A percentile compares a stretch with the other conserved stretches of the same genome.
phyloP scores from a whole-genome alignment of 2,888 invertebrate species.

The Trichopoda pennipes region DNA sequence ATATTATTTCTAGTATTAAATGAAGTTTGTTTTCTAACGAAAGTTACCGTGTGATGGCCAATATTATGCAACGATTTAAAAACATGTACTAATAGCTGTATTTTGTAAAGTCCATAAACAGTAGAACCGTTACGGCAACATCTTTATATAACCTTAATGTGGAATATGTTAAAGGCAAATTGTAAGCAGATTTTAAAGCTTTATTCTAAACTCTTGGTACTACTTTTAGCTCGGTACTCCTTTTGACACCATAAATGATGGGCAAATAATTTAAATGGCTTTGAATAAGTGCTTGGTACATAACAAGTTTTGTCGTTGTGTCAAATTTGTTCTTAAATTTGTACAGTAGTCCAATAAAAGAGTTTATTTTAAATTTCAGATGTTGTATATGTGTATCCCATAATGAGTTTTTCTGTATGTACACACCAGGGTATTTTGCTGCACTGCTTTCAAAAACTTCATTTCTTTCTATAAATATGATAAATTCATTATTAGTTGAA shows the following conservation, averaged over 20 bases:
- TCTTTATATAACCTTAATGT: too few species aligned
- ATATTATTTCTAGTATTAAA: too few species aligned
- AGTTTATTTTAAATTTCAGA: not conserved
- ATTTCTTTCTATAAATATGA: not conserved
- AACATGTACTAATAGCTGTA: too few species aligned
- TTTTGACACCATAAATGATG: not conserved
- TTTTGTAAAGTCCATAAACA: too few species aligned
- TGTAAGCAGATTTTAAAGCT: too few species aligned
- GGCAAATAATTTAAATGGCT: not conserved
- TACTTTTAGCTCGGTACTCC: too few species aligned
- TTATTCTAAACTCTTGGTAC: too few species aligned
- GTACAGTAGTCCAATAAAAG: not conserved
- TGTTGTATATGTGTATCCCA: not conserved
- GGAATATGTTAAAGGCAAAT: too few species aligned
- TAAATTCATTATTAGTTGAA: not conserved
- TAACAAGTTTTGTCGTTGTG: not conserved
- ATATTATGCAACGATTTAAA: too few species aligned
- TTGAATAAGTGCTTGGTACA: not conserved
- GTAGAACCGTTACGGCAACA: too few species aligned
- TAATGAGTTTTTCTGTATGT: not conserved
- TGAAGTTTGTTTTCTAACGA: too few species aligned
- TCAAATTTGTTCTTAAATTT: slow-evolving; percentile 3
- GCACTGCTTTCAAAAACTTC: not conserved
- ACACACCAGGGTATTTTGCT: not conserved
- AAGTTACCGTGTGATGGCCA: too few species aligned